Conservation (phyloP, 2,113 vertebrate species). For the Pao palembangensis region DNA sequence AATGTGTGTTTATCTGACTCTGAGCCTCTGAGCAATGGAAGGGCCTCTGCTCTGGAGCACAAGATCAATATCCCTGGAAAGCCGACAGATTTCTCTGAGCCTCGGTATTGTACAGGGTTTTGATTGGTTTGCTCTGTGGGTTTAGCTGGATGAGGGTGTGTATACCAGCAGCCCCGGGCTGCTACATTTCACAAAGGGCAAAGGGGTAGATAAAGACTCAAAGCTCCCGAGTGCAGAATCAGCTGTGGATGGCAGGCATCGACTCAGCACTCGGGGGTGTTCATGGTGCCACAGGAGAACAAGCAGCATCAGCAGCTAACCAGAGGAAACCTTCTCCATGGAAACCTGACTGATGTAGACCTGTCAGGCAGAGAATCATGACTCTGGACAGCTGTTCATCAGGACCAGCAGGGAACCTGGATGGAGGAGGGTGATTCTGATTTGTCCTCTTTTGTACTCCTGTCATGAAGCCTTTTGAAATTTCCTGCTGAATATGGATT, state of each 20-base stretch:
- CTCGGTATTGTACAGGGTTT: constrained; percentile 36
- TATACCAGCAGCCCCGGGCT: constrained; percentile 56
- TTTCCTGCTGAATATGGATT: too few relatives aligned
- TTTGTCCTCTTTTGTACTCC: too few relatives aligned
- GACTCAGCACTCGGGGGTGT: constrained; percentile 43
- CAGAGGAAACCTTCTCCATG: too few relatives aligned
- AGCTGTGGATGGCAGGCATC: constrained; percentile 47
- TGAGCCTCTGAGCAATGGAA: constrained; percentile 22
- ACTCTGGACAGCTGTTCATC: too few relatives aligned
- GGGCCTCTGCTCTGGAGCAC: constrained; percentile 35
- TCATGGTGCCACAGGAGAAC: neutral
- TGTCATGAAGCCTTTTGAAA: too few relatives aligned
- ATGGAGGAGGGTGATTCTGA: too few relatives aligned
- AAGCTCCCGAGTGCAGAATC: constrained; percentile 49
- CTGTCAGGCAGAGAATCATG: too few relatives aligned
- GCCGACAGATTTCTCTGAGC: constrained; percentile 52
- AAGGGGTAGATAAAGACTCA: constrained; percentile 44
- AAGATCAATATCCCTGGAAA: constrained; percentile 61
- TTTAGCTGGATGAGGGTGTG: constrained; percentile 42
- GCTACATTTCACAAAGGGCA: constrained; percentile 51
- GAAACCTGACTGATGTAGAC: too few relatives aligned
- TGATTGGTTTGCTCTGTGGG: constrained; percentile 66
- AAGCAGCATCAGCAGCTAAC: too few relatives aligned
- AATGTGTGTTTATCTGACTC: too few relatives aligned
- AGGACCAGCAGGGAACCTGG: too few relatives aligned